A percentile compares a stretch with the other conserved stretches of the same genome.
These are phyloP conservation scores for Paragorgia papillata DNA, from an alignment of 92 coral and sea anemone genomes.

Conservation along the genomic window DNA sequence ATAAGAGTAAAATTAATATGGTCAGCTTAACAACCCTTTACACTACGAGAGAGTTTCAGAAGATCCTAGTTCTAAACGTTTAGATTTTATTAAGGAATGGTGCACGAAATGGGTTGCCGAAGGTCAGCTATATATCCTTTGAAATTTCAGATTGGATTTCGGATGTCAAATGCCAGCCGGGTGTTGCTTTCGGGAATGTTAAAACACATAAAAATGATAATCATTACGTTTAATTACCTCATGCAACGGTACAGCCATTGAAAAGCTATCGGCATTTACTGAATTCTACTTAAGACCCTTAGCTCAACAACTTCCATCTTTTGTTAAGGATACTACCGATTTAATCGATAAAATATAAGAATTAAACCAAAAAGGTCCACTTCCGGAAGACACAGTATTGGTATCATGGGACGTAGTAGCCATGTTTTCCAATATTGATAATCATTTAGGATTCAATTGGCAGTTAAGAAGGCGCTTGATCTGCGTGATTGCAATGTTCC, in stretches of 20 bases:
- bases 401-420: too few relatives aligned
- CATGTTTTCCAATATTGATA: too few relatives aligned
- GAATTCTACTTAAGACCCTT: constrained; percentile 49
- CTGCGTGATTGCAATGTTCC: constrained; percentile 29
- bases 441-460: too few relatives aligned
- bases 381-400: too few relatives aligned
- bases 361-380: not conserved
- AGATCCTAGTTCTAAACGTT: constrained; percentile 43
- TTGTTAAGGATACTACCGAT: constrained; percentile 49
- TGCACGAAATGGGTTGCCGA: constrained; percentile 45
- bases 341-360: not conserved
- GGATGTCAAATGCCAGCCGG: constrained; percentile 44
- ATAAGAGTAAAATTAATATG: constrained; percentile 35
- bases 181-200: constrained; percentile 55
- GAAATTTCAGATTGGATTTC: constrained; percentile 48
- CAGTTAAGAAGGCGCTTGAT: constrained; percentile 48
- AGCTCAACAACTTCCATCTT: constrained; percentile 42
- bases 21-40: constrained; percentile 42
- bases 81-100: constrained; percentile 33
- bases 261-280: constrained; percentile 55
- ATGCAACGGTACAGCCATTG: constrained; percentile 52
- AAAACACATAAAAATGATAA: constrained; percentile 55
- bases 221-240: constrained; percentile 46
- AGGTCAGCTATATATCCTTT: constrained; percentile 43
- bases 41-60: constrained; percentile 2